A percentile compares a stretch with the other conserved stretches of the same genome.
phyloP scores from a whole-genome alignment of 1,140 invertebrate species.

The Varroa destructor region DNA sequence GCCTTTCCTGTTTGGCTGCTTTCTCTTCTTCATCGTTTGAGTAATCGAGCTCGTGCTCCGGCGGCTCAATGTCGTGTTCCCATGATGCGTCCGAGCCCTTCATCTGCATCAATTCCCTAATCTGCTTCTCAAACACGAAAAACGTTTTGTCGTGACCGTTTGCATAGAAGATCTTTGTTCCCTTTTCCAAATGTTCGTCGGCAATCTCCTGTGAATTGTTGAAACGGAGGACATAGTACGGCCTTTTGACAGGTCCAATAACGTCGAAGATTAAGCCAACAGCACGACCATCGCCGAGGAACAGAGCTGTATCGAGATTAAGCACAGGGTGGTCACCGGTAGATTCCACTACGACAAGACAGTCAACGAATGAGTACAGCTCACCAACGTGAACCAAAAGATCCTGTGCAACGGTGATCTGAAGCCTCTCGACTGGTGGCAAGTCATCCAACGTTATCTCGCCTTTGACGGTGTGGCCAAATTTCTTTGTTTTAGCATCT shows the following conservation, averaged over 20 bases:
- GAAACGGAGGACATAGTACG: constrained; percentile 22
- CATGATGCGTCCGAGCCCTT: constrained; percentile 18
- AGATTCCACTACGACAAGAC: constrained; percentile 6
- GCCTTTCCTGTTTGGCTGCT: neutral
- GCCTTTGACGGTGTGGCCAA: constrained; percentile 21
- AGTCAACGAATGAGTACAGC: constrained; percentile 10
- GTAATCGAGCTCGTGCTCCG: constrained; percentile 26
- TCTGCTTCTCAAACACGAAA: constrained; percentile 22
- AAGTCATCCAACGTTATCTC: constrained; percentile 15
- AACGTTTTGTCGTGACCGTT: neutral
- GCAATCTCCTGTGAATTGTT: constrained; percentile 12
- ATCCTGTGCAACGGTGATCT: neutral
- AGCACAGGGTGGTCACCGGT: constrained; percentile 6
- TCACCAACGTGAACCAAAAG: constrained; percentile 2
- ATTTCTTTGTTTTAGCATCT: constrained; percentile 13
- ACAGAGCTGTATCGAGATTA: constrained; percentile 2
- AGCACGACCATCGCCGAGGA: constrained; percentile 18
- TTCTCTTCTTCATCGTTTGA: constrained; percentile 17
- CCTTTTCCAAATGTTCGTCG: constrained; percentile 10
- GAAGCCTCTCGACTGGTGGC: constrained; percentile 12
- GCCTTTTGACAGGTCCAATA: neutral
- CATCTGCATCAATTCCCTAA: constrained; percentile 3
- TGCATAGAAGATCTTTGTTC: constrained; percentile 16
- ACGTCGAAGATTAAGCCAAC: constrained; percentile 20
- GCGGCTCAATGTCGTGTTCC: constrained; percentile 18